phyloP scores from a whole-genome alignment of 2,113 vertebrate species.

The Apodemus sylvaticus region DNA sequence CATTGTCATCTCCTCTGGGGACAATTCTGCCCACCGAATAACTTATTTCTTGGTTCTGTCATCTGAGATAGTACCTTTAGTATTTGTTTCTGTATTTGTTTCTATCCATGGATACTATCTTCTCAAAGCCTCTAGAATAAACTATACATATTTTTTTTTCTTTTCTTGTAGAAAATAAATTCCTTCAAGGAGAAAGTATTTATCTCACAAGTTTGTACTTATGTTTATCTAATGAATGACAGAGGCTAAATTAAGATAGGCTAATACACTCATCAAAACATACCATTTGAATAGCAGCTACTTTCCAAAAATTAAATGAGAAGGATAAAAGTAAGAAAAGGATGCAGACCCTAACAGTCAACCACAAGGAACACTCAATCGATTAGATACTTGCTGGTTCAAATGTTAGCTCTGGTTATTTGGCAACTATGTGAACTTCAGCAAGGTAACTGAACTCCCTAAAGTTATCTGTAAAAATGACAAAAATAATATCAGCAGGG shows the following conservation, averaged over 20 bases:
- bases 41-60: slow-evolving; percentile 27
- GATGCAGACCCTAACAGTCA: not conserved
- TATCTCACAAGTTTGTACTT: slow-evolving; percentile 19
- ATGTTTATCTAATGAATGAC: slow-evolving; percentile 19
- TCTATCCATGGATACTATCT: slow-evolving; percentile 35
- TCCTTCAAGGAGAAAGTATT: not conserved
- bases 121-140: slow-evolving; percentile 45
- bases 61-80: not conserved
- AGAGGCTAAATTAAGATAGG: slow-evolving; percentile 27
- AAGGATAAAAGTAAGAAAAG: slow-evolving; percentile 25
- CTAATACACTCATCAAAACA: slow-evolving; percentile 10
- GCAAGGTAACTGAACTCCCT: not conserved
- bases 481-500: slow-evolving; percentile 13
- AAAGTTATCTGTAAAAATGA: slow-evolving; percentile 39
- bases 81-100: slow-evolving; percentile 46
- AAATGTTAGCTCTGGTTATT: not conserved
- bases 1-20: not conserved
- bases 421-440: slow-evolving; percentile 18
- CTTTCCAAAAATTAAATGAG: slow-evolving; percentile 25
- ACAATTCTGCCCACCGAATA: not conserved
- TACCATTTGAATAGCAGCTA: slow-evolving; percentile 6
- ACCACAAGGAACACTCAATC: not conserved
- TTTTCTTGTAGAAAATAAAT: slow-evolving; percentile 27
- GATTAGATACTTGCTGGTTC: not conserved
- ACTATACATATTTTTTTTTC: slow-evolving; percentile 37